These are phyloP conservation scores for Brachionus calyciflorus DNA, from an alignment of 1,140 invertebrate genomes.

Conservation along the genomic window DNA sequence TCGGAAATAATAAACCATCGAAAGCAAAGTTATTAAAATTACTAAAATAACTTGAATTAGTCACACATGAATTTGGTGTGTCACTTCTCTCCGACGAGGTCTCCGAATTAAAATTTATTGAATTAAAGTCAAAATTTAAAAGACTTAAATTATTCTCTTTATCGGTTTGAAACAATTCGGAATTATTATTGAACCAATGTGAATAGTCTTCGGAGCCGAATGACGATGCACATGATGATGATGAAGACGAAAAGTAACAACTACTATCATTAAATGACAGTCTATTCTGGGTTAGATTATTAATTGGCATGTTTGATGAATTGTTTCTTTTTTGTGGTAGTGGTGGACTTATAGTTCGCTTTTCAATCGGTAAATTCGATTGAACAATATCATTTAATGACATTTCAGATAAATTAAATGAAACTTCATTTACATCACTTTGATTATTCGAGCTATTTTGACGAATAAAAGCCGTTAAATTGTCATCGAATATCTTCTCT, in stretches of 20 bases:
- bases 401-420: background rate
- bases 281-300: background rate
- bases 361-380: background rate
- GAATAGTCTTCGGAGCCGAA: constrained; percentile 35
- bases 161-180: background rate
- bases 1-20: background rate
- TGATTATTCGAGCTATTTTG: constrained; percentile 29
- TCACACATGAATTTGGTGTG: constrained; percentile 1
- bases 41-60: background rate
- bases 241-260: constrained; percentile 37
- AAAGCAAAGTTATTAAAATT: background rate
- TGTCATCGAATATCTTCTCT: constrained; percentile 34
- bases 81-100: constrained; percentile 25
- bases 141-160: background rate
- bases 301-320: background rate
- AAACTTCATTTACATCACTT: background rate
- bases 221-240: constrained; percentile 40
- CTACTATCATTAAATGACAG: background rate
- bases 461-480: constrained; percentile 21
- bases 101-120: constrained; percentile 1
- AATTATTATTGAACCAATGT: background rate
- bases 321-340: background rate
- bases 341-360: constrained; percentile 13
- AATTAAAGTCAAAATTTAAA: constrained; percentile 17
- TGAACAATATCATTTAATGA: background rate